Base-by-base conservation (phyloP, 2,113 vertebrate species). In the Chamaetylas fuelleborni region DNA sequence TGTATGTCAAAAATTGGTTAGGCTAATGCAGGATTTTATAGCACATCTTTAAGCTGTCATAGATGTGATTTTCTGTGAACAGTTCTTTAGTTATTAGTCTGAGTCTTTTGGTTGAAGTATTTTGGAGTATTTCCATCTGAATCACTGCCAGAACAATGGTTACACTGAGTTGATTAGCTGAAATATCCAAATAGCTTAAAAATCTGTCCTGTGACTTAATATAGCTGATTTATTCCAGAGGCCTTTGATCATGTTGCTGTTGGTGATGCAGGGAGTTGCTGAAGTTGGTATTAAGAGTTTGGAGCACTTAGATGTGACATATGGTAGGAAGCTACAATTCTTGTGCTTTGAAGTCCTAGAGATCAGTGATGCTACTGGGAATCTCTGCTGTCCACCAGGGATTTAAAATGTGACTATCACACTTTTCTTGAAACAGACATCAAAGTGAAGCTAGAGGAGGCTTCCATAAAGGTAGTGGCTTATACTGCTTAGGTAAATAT, bases 341-440 rank as follows among this genome's bases (percentile, higher is more conserved):
- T 50, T 19, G 7, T 50, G 45, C 54, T 78, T 69, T 77, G 67
- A 83, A 88, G 78, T 76, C 34, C 29, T 66, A 53, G 26, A 70
- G 34, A 38, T 73, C 16, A n/a, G 2, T 22, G 16, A 13, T 69
- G 17, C 19, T 38, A 0, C 12, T 38, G 70, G 36, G 51, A 61
- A 88, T 23, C 54, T 80, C 24, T 61, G 5, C 29, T 6, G 3
- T 51, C 33, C 12, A 36, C 12, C 64, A 62, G 14, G n/a, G 16
- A 3, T 66, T 70, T 47, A 14, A 50, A 81, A 70, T 31, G 34
- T 25, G 2, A 0, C 42, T 73, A 0, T 40, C 50, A 12, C 0
- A 0, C 14, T 86, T 57, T 61, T 29, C 36, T 76, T 71, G 42
- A 81, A 64, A 18, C 19, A 24, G 8, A 8, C 36, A 36, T 81